Evolutionary conservation across 2,888 invertebrate genomes (phyloP).

Genomic region (Scaptomyza parva): DNA sequence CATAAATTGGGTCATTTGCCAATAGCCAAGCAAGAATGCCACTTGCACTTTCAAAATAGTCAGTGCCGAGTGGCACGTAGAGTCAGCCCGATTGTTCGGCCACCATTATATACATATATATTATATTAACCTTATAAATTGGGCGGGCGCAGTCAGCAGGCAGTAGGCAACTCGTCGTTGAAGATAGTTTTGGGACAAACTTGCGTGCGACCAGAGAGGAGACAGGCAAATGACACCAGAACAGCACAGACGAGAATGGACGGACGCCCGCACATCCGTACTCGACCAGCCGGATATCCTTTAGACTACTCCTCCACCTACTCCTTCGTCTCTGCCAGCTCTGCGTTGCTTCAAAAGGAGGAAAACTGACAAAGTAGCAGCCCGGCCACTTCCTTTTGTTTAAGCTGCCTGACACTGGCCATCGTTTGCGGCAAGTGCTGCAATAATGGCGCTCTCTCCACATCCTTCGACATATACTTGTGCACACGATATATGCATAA

Average conservation of each 20-base stretch:
- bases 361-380: conserved; percentile 80
- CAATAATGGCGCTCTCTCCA: conserved; percentile 68
- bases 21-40: conserved; percentile 66
- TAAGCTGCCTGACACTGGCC: conserved; percentile 78
- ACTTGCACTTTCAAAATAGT: conserved; percentile 76
- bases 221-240: conserved; percentile 70
- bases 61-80: conserved; percentile 50
- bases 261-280: conserved; percentile 70
- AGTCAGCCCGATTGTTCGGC: conserved; percentile 2
- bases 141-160: conserved; percentile 50
- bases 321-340: too few relatives aligned
- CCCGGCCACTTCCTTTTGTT: conserved; percentile 79
- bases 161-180: too few relatives aligned
- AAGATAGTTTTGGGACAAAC: conserved; percentile 77
- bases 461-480: conserved; percentile 44
- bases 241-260: conserved; percentile 39
- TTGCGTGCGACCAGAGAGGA: conserved; percentile 76
- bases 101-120: conserved; percentile 69
- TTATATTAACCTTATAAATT: conserved; percentile 81
- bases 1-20: conserved; percentile 79
- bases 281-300: conserved; percentile 42
- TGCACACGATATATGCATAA: conserved; percentile 20
- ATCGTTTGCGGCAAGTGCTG: conserved; percentile 56
- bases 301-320: not conserved
- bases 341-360: conserved; percentile 8